Evolutionary conservation across 1,140 invertebrate genomes (phyloP).

Genomic region (Wiebesia pumilae): DNA sequence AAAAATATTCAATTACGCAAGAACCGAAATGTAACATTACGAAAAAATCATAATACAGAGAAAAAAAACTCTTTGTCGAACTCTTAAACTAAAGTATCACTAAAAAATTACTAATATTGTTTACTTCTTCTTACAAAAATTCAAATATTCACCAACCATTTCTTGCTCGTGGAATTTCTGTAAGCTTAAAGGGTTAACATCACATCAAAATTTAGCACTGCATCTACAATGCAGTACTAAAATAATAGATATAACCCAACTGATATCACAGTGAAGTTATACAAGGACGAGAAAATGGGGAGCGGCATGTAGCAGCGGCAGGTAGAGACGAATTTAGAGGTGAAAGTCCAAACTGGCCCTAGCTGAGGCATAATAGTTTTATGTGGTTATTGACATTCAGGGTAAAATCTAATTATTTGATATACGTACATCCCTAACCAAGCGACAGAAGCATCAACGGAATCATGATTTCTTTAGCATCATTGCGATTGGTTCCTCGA

Average conservation of each 20-base stretch:
- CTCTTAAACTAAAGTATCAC: too few relatives aligned
- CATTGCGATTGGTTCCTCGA: not conserved
- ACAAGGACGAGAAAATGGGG: not conserved
- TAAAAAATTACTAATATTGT: too few relatives aligned
- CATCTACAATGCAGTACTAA: conserved; percentile 32
- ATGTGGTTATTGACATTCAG: conserved; percentile 75
- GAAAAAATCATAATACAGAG: too few relatives aligned
- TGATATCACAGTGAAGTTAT: not conserved
- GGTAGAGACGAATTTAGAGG: conserved; percentile 27
- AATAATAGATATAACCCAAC: conserved; percentile 34
- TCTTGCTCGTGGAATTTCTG: not conserved
- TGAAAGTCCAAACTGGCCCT: conserved; percentile 29
- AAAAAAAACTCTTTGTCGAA: too few relatives aligned
- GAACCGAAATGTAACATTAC: too few relatives aligned
- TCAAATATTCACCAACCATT: not conserved
- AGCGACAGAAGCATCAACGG: conserved; percentile 29
- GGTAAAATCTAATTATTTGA: conserved; percentile 73
- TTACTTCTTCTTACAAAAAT: too few relatives aligned
- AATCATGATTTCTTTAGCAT: not conserved
- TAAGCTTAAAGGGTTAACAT: not conserved
- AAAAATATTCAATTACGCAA: too few relatives aligned
- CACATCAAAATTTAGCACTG: not conserved
- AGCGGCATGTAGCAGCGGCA: too few relatives aligned
- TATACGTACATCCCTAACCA: conserved; percentile 67
- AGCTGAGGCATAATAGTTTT: conserved; percentile 68